Base-by-base conservation (phyloP, 1,140 invertebrate species). In the Plectrocnemia conspersa region DNA sequence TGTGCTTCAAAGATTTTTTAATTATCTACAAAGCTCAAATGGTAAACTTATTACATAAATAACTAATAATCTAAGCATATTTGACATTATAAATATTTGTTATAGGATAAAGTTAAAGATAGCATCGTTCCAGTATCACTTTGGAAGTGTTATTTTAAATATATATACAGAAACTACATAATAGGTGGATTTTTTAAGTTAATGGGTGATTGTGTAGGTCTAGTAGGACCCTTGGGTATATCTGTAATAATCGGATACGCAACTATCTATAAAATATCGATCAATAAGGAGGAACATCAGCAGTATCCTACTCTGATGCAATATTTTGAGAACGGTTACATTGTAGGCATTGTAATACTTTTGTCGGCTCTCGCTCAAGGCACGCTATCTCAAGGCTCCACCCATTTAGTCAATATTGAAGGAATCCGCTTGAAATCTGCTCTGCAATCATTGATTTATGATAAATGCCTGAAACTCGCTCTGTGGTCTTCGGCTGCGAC, bases 341-440 rank as follows among this genome's bases (percentile, higher is more conserved):
- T 88, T 11, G 79, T 91, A 73, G 79, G 85, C 19, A 68, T 83
- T 40, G 66, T 89, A 10, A 77, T 91, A 27, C 80, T 91, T 16
- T 47, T 91, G 10, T 78, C 83, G n/a, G 77, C 82, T 6, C 64
- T 92, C 27, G 71, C 84, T 15, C 89, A 93, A 72, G 85, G 84
- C 56, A 83, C 84, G 21, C 75, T 92, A 41, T 88, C 88, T n/a
- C 89, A 93, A 74, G 82, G 85, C 48, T 89, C 88, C 11, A 88
- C 88, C 52, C 89, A 89, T 69, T 73, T 92, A 32, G 79, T 90
- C 9, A 88, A 86, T 52, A 80, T 88, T 46, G 85, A 89, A 72
- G 89, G 88, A 44, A 88, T 87, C 49, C 79, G 85, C 63, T 76
- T 90, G 38, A 86, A 88, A 73, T 83, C 82, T 32, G 84, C 88